Conservation (phyloP, 2,797 vertebrate genomes). For the Enteromius mattozi region DNA sequence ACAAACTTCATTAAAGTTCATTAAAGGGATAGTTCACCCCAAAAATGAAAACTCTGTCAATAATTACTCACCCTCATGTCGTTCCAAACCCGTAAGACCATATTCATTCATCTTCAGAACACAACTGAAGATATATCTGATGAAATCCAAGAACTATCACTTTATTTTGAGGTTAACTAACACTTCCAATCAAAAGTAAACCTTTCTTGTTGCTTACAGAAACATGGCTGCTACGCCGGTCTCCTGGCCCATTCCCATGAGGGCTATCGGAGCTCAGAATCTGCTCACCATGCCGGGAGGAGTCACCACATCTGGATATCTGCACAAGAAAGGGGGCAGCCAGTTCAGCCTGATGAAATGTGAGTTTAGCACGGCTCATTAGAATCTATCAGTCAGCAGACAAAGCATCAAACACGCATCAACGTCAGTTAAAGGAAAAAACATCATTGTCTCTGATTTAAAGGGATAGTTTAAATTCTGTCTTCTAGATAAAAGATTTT, state of each 20-base stretch:
- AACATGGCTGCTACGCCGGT: slow-evolving; percentile 86
- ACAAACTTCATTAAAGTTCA: not conserved
- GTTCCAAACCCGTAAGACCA: too few relatives aligned
- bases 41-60: too few relatives aligned
- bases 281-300: slow-evolving; percentile 97
- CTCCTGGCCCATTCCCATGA: slow-evolving; percentile 94
- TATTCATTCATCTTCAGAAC: too few relatives aligned
- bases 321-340: slow-evolving; percentile 96
- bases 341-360: slow-evolving; percentile 94
- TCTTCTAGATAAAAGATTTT: not conserved
- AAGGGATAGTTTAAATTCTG: not conserved
- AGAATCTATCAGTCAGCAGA: not conserved
- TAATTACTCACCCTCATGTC: too few relatives aligned
- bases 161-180: not conserved
- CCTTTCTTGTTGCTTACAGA: slow-evolving; percentile 69
- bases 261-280: slow-evolving; percentile 96
- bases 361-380: slow-evolving; percentile 75
- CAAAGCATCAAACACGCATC: not conserved
- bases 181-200: not conserved
- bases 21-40: not conserved
- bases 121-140: too few relatives aligned
- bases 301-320: slow-evolving; percentile 88
- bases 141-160: too few relatives aligned
- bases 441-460: not conserved
- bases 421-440: not conserved